Conservation (phyloP, 2,888 invertebrate genomes). For the Microctonus brassicae region DNA sequence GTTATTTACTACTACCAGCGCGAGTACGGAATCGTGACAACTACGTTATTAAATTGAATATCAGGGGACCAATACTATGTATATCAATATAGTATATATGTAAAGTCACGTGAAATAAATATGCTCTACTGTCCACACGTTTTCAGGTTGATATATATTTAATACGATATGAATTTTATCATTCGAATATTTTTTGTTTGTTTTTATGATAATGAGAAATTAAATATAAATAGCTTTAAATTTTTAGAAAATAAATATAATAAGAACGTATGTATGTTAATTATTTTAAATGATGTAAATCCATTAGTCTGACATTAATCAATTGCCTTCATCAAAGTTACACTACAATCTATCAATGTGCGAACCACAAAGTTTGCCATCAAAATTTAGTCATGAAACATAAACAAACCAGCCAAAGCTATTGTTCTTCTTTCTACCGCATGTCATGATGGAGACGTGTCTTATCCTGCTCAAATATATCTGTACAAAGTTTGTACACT, state of each 20-base stretch:
- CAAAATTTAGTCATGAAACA: background rate
- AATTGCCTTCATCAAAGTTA: background rate
- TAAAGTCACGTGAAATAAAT: background rate
- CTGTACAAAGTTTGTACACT: background rate
- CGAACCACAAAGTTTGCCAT: conserved; percentile 1
- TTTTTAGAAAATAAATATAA: no score
- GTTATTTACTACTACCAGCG: conserved; percentile 22
- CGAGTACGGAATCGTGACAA: conserved; percentile 17
- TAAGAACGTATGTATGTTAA: no score
- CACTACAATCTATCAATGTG: background rate
- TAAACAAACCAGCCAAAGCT: conserved; percentile 1
- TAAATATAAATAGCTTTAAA: no score
- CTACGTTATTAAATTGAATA: conserved; percentile 28
- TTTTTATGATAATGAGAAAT: background rate
- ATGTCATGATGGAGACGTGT: background rate
- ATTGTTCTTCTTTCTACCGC: conserved; percentile 19
- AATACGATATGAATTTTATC: background rate
- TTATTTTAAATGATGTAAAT: background rate
- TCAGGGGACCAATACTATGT: conserved; percentile 7
- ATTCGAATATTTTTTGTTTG: background rate
- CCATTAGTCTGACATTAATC: background rate
- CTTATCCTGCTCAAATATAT: background rate
- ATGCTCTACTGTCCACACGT: background rate
- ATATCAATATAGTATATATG: background rate
- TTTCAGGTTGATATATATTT: background rate